phyloP scores from a whole-genome alignment of 2,113 vertebrate species.

The Oryzias woworae region DNA sequence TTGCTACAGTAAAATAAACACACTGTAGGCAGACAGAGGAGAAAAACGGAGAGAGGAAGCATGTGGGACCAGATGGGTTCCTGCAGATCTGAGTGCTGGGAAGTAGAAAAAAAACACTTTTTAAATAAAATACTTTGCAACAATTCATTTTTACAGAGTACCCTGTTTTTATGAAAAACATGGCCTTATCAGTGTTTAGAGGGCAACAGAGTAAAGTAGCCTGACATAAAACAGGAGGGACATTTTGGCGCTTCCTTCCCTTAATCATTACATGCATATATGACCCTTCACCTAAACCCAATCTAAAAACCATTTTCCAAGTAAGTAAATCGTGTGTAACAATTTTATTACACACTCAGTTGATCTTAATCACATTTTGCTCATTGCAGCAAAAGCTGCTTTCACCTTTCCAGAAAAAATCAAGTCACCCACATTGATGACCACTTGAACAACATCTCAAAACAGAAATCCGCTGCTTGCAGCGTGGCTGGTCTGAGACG shows the following conservation, averaged over 20 bases:
- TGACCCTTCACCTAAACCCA: not conserved
- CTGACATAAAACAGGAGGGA: not conserved
- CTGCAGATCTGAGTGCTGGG: slow-evolving; percentile 46
- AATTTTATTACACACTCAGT: not conserved
- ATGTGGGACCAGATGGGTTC: slow-evolving; percentile 34
- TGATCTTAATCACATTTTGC: not conserved
- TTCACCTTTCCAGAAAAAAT: slow-evolving; percentile 3
- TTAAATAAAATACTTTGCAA: slow-evolving; percentile 50
- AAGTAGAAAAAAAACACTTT: slow-evolving; percentile 54
- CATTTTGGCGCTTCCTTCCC: slow-evolving; percentile 22
- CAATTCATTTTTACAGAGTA: slow-evolving; percentile 48
- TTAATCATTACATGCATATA: slow-evolving; percentile 16
- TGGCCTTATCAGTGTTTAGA: slow-evolving; percentile 37
- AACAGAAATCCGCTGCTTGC: slow-evolving; percentile 1
- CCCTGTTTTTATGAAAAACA: slow-evolving; percentile 29
- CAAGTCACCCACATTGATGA: not conserved
- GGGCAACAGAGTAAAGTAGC: slow-evolving; percentile 41
- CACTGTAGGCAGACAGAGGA: slow-evolving; percentile 2
- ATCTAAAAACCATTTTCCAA: slow-evolving; percentile 1
- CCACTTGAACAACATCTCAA: not conserved
- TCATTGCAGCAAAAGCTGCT: not conserved
- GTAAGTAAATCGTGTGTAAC: not conserved
- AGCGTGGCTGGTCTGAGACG: not conserved
- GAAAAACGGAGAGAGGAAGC: not conserved
- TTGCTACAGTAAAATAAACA: slow-evolving; percentile 42